Percentiles rank a stretch among this genome's conserved stretches.
These are phyloP conservation scores for Andrena marginata DNA, from an alignment of 2,888 invertebrate species.

Conservation along the genomic window DNA sequence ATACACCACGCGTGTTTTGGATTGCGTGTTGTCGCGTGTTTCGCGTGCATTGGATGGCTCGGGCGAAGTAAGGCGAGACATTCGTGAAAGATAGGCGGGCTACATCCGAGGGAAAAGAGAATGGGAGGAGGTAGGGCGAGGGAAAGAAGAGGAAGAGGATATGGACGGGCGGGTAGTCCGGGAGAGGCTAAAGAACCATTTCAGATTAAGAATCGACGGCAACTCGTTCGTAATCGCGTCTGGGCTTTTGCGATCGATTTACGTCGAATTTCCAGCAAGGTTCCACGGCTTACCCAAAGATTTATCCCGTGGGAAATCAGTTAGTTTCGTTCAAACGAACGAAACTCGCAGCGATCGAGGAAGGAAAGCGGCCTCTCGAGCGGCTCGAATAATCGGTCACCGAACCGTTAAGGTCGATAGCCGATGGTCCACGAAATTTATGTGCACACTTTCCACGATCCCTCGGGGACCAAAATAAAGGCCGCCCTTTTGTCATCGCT, in stretches of 20 bases:
- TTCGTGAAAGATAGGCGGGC: not conserved
- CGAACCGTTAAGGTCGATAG: slow-evolving; percentile 66
- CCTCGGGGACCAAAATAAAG: slow-evolving; percentile 10
- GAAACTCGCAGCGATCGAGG: slow-evolving; percentile 66
- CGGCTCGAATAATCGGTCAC: slow-evolving; percentile 64
- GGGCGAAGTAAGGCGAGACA: slow-evolving; percentile 28
- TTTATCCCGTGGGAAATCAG: slow-evolving; percentile 82
- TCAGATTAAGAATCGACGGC: slow-evolving; percentile 58
- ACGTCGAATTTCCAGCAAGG: slow-evolving; percentile 65
- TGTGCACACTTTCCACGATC: slow-evolving; percentile 15
- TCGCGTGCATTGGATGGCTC: slow-evolving; percentile 17
- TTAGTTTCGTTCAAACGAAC: slow-evolving; percentile 72
- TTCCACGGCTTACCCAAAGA: slow-evolving; percentile 65
- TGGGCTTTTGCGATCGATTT: slow-evolving; percentile 68
- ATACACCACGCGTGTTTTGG: not conserved
- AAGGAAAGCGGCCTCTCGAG: slow-evolving; percentile 40
- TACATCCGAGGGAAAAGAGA: not conserved
- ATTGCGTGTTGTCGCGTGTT: slow-evolving; percentile 9
- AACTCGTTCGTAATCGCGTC: slow-evolving; percentile 65
- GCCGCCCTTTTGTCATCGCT: not conserved
- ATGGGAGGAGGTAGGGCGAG: not conserved
- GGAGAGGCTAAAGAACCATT: slow-evolving; percentile 48
- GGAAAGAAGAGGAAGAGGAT: not conserved
- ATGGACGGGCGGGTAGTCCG: slow-evolving; percentile 24
- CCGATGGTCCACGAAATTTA: slow-evolving; percentile 52